These are phyloP conservation scores for Eleutherodactylus coqui DNA, from an alignment of 2,797 vertebrate species.

Conservation along the genomic window DNA sequence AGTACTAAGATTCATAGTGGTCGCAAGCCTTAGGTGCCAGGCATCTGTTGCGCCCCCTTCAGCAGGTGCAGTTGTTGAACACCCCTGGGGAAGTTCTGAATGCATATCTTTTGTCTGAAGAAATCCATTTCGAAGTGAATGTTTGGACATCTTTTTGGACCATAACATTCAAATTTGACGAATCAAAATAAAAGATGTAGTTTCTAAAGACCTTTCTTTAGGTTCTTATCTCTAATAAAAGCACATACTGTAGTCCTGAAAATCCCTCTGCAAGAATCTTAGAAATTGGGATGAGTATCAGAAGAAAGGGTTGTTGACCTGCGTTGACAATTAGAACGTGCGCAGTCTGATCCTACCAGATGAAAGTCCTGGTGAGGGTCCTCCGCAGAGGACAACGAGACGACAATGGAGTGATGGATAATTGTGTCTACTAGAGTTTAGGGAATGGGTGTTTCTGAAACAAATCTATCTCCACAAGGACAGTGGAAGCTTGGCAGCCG, in stretches of 20 bases:
- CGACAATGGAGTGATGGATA: conserved; percentile 35
- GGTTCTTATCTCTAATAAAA: neutral
- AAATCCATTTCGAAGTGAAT: too few relatives aligned
- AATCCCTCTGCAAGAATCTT: neutral
- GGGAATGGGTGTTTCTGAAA: conserved; percentile 4
- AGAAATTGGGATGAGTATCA: neutral
- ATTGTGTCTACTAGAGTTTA: conserved; percentile 55
- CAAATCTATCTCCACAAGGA: conserved; percentile 54
- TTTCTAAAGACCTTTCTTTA: neutral
- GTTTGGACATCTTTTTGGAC: neutral
- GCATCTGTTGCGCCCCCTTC: too few relatives aligned
- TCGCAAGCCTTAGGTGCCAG: too few relatives aligned
- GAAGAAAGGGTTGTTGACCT: conserved; percentile 19
- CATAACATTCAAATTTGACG: too few relatives aligned
- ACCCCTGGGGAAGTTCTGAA: too few relatives aligned
- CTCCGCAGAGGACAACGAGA: conserved; percentile 29
- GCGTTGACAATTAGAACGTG: neutral
- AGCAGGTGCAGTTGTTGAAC: too few relatives aligned
- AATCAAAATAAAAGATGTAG: too few relatives aligned
- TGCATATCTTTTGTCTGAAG: too few relatives aligned
- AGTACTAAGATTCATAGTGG: too few relatives aligned
- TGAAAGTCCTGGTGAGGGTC: neutral
- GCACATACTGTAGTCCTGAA: neutral
- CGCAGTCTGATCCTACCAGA: neutral
- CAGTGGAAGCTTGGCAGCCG: conserved; percentile 56